Evolutionary conservation across 2,113 vertebrate genomes (phyloP), one percentile per base, ranked within the genome.

Genomic region (Ochotona curzoniae): DNA sequence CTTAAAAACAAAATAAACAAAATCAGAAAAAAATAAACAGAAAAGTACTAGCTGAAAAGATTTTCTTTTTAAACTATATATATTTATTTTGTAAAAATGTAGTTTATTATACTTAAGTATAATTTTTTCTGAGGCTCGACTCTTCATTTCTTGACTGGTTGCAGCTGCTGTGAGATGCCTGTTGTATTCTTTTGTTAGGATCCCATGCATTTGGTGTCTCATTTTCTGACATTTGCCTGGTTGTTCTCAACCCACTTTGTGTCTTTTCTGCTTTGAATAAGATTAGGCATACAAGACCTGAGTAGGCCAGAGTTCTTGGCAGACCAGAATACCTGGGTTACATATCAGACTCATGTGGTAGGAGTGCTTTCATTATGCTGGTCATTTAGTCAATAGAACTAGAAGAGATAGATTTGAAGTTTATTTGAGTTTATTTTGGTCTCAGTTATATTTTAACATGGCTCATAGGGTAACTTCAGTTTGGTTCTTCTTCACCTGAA

Each of bases 401-500:
- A 93, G 38, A 89, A 93, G 63, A 83, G 15, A 38, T 51, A 49
- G 26, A 66, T 61, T 90, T 95, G 38, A 66, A 73, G 38, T 18
- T 61, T n/a, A n/a, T 26, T 71, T 75, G 54, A 83, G 47, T 83
- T 93, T 90, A 49, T 89, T 80, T 75, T 63, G 69, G 32, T 76
- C 82, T 63, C 83, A 32, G 13, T 91, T 83, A 83, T 81, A 25
- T 81, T 89, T 95, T 61, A 83, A 26, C 11, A 51, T 67, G 76
- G 67, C 12, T 51, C 57, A 66, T 67, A 64, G 14, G 38, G 49
- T 85, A 30, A 83, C 13, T 47, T 82, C 17, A 57, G 54, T 64
- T 74, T 28, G 61, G 76, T 82, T 90, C 64, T 90, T 64, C 23
- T 86, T 86, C 8, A 69, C 13, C 54, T 11, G 38, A 83, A 71